Percentiles rank a stretch among this genome's conserved stretches.
phyloP scores from a whole-genome alignment of 2,113 vertebrate genomes.

The Psilopogon haemacephalus region DNA sequence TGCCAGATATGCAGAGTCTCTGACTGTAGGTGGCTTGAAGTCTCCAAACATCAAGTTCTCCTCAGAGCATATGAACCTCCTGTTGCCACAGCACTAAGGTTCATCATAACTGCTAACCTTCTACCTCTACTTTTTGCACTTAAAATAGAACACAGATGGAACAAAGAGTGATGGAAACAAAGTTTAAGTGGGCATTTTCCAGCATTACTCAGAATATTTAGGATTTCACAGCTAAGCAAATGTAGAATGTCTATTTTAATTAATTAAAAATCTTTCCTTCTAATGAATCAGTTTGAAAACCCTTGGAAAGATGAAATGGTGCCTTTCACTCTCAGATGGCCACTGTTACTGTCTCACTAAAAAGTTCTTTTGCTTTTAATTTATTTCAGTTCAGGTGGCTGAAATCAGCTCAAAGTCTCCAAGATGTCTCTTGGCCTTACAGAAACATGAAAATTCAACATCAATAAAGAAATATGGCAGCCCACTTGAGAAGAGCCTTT shows the following conservation, averaged over 20 bases:
- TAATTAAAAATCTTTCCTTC: conserved; percentile 27
- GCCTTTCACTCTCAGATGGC: background rate
- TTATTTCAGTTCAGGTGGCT: background rate
- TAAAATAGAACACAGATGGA: conserved; percentile 42
- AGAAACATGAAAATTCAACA: conserved; percentile 8
- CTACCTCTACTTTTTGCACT: background rate
- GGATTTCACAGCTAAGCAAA: conserved; percentile 47
- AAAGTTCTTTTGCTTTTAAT: background rate
- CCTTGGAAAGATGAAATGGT: conserved; percentile 9
- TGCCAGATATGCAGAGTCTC: background rate
- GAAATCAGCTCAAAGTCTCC: no score
- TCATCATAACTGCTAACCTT: background rate
- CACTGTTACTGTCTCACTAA: background rate
- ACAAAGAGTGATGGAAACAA: conserved; percentile 13
- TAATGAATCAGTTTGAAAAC: conserved; percentile 24
- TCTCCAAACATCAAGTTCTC: background rate
- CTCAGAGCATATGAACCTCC: background rate
- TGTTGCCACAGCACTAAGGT: background rate
- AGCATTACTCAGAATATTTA: conserved; percentile 13
- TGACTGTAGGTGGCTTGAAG: background rate
- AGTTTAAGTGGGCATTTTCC: conserved; percentile 32
- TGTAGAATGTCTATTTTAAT: background rate
- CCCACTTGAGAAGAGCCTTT: background rate
- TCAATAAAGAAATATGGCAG: background rate
- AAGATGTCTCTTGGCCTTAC: conserved; percentile 38